Conservation (phyloP, 1,140 invertebrate species). For the Chrysoperla carnea region DNA sequence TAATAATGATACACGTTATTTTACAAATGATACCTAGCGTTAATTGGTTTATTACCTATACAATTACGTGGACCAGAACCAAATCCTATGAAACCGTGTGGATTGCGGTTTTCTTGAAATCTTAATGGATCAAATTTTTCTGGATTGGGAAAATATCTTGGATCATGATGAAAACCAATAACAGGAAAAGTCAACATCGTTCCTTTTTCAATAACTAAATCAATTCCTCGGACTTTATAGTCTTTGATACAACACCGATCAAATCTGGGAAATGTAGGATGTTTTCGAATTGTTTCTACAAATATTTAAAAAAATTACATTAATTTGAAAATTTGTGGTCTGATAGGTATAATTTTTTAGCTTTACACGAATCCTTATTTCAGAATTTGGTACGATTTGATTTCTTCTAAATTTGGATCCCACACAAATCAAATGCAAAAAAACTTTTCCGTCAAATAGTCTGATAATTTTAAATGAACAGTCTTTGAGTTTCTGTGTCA, state of each 20-base stretch:
- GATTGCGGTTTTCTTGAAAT: constrained; percentile 23
- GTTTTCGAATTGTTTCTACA: constrained; percentile 26
- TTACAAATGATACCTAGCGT: no score
- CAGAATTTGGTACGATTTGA: no score
- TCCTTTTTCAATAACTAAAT: constrained; percentile 21
- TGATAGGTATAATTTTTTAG: no score
- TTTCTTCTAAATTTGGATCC: no score
- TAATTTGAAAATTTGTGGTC: no score
- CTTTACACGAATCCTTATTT: no score
- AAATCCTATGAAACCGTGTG: constrained; percentile 26
- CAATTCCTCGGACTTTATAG: constrained; percentile 14
- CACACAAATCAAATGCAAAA: no score
- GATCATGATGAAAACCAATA: constrained; percentile 29
- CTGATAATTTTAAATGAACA: no score
- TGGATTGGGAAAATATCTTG: constrained; percentile 30
- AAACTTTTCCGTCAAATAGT: no score
- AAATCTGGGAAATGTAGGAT: constrained; percentile 18
- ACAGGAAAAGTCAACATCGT: constrained; percentile 30
- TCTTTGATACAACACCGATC: constrained; percentile 10
- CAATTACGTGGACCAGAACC: constrained; percentile 34
- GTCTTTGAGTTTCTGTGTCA: no score
- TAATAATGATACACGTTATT: no score
- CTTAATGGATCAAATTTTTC: constrained; percentile 35
- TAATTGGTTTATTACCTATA: constrained; percentile 27
- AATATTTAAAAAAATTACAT: background rate